Base-by-base conservation (phyloP, 2,888 invertebrate genomes). In the Drepanosiphum platanoidis region DNA sequence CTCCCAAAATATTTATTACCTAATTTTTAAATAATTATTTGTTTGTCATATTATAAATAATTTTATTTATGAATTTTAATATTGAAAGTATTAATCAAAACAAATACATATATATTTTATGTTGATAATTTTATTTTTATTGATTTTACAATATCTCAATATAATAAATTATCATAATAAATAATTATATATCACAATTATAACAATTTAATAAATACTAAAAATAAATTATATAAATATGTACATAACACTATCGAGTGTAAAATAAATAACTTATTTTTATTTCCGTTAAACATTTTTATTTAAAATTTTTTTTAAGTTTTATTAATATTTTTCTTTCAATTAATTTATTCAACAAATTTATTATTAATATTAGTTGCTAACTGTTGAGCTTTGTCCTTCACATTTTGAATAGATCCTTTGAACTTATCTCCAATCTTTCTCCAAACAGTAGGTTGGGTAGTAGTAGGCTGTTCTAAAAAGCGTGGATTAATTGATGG, bases 341-440 rank as follows among this genome's bases (percentile, higher is more conserved):
- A 87, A 87, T 86, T 66, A n/a, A n/a, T n/a, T n/a, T n/a, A n/a
- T n/a, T n/a, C 77, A 80, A 81, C 66, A n/a, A n/a, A n/a, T 87
- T 86, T 86, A 70, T 88, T 72, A 86, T 87, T 86, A 66, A 87
- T 82, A 58, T 75, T 86, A 30, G 80, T 72, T 30, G 89, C 89
- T 83, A 90, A 88, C 86, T 88, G 90, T 86, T 88, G 89, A 87
- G 92, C 91, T 90, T 91, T 92, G 87, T 92, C 92, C 87, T 90
- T 90, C 71, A 92, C 91, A 89, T 90, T 92, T 68, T 91, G 90
- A 88, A 92, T 92, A 13, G 92, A 91, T 87, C 86, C 90, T 71
- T 89, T 90, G 68, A 93, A 89, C 90, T 91, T 92, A 87, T 89
- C 90, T 83, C 92, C 91, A 86, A 93, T 88, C 88, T 90, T 91